Conservation (phyloP, 2,113 vertebrate genomes). For the Mormyrus lacerda region DNA sequence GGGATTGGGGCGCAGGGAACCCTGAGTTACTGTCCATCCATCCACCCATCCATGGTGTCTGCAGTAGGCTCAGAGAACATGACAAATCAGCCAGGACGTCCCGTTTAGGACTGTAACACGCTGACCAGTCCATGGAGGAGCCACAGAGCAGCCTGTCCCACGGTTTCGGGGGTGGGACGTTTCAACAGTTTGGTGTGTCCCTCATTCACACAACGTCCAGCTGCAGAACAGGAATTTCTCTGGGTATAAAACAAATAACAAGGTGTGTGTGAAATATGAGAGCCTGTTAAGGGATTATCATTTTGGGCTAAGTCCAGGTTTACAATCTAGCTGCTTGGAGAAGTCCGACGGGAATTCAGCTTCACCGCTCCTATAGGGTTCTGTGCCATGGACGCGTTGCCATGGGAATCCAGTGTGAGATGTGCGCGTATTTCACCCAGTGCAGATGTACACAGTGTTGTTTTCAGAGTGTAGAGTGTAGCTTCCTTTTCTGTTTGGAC, state of each 20-base stretch:
- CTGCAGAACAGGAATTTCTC: neutral
- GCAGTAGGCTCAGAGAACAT: neutral
- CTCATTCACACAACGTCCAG: neutral
- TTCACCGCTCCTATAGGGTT: neutral
- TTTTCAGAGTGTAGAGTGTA: neutral
- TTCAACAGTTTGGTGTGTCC: neutral
- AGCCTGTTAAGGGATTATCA: neutral
- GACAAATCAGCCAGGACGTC: neutral
- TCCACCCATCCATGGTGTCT: neutral
- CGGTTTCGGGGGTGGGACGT: neutral
- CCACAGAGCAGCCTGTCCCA: neutral
- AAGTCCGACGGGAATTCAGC: neutral
- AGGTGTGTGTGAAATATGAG: slow-evolving; percentile 2
- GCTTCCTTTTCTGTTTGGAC: neutral
- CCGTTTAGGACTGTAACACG: neutral
- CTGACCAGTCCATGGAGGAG: neutral
- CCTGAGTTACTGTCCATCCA: neutral
- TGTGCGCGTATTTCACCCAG: neutral
- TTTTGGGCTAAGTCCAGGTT: neutral
- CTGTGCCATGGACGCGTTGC: neutral
- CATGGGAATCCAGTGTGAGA: neutral
- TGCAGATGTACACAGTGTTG: neutral
- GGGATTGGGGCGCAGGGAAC: neutral
- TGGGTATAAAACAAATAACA: neutral
- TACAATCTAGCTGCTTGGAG: neutral